These are phyloP conservation scores for Stenoptilia bipunctidactyla DNA, from an alignment of 2,888 invertebrate species.

Conservation along the genomic window DNA sequence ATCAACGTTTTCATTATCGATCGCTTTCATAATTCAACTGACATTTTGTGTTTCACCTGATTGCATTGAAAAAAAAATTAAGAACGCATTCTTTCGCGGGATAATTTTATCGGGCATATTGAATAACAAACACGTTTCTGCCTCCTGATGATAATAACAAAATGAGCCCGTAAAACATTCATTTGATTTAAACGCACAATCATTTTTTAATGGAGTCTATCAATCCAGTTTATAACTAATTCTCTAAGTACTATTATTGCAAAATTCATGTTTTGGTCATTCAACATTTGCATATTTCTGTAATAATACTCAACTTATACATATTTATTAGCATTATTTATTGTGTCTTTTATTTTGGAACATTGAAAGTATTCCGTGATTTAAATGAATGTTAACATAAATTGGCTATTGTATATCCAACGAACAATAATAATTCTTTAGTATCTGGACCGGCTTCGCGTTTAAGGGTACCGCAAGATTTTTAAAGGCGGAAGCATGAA, in stretches of 20 bases:
- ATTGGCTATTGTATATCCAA: constrained; percentile 43
- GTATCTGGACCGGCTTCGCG: constrained; percentile 38
- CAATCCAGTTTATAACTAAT: constrained; percentile 10
- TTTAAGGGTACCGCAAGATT: constrained; percentile 4
- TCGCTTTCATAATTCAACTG: constrained; percentile 66
- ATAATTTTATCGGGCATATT: neutral
- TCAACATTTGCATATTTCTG: constrained; percentile 42
- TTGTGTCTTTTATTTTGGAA: constrained; percentile 42
- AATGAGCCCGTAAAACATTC: too few relatives aligned
- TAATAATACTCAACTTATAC: constrained; percentile 42
- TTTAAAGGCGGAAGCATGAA: neutral
- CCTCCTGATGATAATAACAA: neutral
- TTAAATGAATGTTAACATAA: constrained; percentile 43
- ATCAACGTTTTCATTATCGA: constrained; percentile 64
- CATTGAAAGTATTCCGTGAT: constrained; percentile 42
- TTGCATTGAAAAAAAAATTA: constrained; percentile 32
- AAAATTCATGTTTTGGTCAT: constrained; percentile 35
- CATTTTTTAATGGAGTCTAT: neutral
- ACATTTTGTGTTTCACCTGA: constrained; percentile 50
- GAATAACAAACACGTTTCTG: neutral
- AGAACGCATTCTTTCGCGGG: neutral
- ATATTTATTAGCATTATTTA: constrained; percentile 61
- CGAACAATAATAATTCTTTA: constrained; percentile 34
- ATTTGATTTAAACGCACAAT: too few relatives aligned
- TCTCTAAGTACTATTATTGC: constrained; percentile 24